Evolutionary conservation across 2,888 invertebrate genomes (phyloP).

Genomic region (Orthosia gracilis): DNA sequence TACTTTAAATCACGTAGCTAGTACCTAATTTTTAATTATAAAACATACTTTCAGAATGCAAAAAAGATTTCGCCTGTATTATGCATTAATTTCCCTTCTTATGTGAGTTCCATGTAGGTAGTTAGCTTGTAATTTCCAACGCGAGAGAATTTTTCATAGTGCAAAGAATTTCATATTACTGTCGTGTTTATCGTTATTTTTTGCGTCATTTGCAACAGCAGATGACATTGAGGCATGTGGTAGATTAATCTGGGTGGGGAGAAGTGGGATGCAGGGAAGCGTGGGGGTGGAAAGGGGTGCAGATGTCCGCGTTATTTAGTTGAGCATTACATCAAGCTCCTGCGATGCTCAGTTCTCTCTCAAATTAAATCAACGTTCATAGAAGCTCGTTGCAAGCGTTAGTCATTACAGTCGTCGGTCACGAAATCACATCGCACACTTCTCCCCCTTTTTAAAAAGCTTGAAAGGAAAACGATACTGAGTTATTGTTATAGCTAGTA

Average conservation of each 20-base stretch:
- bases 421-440: constrained; percentile 67
- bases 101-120: neutral
- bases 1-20: neutral
- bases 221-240: constrained; percentile 87
- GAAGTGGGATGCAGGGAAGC: constrained; percentile 48
- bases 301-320: constrained; percentile 84
- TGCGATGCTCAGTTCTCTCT: constrained; percentile 72
- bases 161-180: constrained; percentile 68
- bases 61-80: neutral
- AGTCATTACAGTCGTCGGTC: constrained; percentile 70
- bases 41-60: neutral
- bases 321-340: constrained; percentile 83
- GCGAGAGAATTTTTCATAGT: constrained; percentile 48
- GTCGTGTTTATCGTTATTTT: constrained; percentile 82
- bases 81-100: constrained; percentile 1
- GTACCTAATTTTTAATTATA: neutral
- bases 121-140: constrained; percentile 6
- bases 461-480: constrained; percentile 45
- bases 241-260: constrained; percentile 82
- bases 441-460: constrained; percentile 57
- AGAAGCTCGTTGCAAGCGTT: constrained; percentile 77
- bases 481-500: constrained; percentile 57
- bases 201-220: constrained; percentile 84
- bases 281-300: constrained; percentile 54
- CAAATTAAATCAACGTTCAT: constrained; percentile 84